Percentiles rank a stretch among this genome's conserved stretches.
These are phyloP conservation scores for Zaprionus ornatus DNA, from an alignment of 1,140 invertebrate genomes.

Conservation along the genomic window DNA sequence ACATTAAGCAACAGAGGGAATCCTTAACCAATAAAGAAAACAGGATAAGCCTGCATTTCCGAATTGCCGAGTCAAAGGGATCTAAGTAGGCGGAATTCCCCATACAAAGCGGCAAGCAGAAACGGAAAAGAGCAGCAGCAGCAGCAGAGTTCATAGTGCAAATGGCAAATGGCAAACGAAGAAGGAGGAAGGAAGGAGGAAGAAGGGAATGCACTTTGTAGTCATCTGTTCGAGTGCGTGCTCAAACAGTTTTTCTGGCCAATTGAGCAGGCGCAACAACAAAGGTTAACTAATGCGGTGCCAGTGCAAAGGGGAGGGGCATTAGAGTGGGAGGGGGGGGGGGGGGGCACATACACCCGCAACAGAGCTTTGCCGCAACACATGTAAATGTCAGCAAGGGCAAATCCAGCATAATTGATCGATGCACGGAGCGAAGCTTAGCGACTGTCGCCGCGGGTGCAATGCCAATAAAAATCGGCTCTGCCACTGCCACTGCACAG, in stretches of 20 bases:
- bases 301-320: not conserved
- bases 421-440: slow-evolving; percentile 72
- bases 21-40: slow-evolving; percentile 81
- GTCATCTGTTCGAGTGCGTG: slow-evolving; percentile 72
- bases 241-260: slow-evolving; percentile 75
- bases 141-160: not conserved
- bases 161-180: slow-evolving; percentile 25
- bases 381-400: slow-evolving; percentile 72
- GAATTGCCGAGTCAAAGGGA: slow-evolving; percentile 80
- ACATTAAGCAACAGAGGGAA: slow-evolving; percentile 46
- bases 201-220: slow-evolving; percentile 53
- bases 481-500: slow-evolving; percentile 17
- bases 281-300: slow-evolving; percentile 13
- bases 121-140: slow-evolving; percentile 34
- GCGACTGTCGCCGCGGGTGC: slow-evolving; percentile 77
- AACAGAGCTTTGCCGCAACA: slow-evolving; percentile 69
- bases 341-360: slow-evolving; percentile 39
- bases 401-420: slow-evolving; percentile 79
- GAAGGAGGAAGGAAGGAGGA: not conserved
- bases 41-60: slow-evolving; percentile 81
- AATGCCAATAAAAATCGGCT: slow-evolving; percentile 63
- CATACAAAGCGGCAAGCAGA: slow-evolving; percentile 28
- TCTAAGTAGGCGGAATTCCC: slow-evolving; percentile 82
- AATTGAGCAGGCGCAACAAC: slow-evolving; percentile 66
- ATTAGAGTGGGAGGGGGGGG: not conserved